Conservation (phyloP, 2,797 vertebrate genomes). For the Paguma larvata region DNA sequence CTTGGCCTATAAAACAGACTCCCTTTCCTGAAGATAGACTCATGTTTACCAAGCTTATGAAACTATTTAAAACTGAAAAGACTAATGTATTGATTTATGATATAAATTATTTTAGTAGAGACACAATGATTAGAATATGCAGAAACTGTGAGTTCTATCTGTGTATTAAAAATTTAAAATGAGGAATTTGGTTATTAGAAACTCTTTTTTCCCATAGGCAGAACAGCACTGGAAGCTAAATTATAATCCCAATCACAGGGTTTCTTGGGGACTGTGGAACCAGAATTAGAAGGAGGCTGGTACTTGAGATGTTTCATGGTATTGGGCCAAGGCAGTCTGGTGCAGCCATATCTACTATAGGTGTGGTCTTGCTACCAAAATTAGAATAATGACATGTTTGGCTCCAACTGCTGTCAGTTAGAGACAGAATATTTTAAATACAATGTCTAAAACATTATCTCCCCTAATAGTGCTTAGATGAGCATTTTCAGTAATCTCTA, state of each 20-base stretch:
- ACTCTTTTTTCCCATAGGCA: not conserved
- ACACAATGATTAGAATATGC: not conserved
- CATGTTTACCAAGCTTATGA: not conserved
- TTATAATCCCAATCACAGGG: not conserved
- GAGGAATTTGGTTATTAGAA: not conserved
- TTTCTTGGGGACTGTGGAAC: not conserved
- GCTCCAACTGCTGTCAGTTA: not conserved
- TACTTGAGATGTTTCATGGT: not conserved
- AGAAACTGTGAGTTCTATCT: not conserved
- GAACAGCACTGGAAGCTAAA: not conserved
- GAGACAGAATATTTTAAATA: not conserved
- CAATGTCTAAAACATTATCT: not conserved
- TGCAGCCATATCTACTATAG: not conserved
- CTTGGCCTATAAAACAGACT: not conserved
- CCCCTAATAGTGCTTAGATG: not conserved
- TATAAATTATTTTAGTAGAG: not conserved
- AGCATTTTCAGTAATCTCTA: constrained; percentile 35
- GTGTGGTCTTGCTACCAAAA: not conserved
- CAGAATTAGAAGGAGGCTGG: not conserved
- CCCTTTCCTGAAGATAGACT: not conserved
- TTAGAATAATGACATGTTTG: not conserved
- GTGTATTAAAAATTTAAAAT: not conserved
- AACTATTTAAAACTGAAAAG: constrained; percentile 4
- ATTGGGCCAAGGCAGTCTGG: not conserved
- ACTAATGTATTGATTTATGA: not conserved